Conservation (phyloP, 2,797 vertebrate genomes). For the Sparus aurata region DNA sequence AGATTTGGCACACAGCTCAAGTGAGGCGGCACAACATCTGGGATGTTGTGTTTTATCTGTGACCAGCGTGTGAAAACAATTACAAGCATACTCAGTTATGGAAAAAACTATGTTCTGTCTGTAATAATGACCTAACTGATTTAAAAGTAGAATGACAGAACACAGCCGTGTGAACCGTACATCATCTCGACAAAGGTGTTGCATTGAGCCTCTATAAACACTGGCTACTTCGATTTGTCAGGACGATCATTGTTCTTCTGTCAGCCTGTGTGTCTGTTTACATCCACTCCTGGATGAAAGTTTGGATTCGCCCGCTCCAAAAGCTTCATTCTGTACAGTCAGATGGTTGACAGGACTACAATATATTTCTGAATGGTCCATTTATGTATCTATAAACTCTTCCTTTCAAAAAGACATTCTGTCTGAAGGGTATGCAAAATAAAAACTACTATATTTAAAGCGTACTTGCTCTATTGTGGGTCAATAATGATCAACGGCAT, state of each 20-base stretch:
- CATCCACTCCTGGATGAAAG: neutral
- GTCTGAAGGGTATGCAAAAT: no score
- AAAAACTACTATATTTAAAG: no score
- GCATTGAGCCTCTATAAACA: slow-evolving; percentile 16
- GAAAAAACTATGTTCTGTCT: slow-evolving; percentile 7
- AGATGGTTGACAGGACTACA: no score
- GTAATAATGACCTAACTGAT: neutral
- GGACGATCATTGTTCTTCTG: slow-evolving; percentile 5
- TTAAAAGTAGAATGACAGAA: slow-evolving; percentile 3
- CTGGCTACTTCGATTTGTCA: neutral
- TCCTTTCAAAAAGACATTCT: no score
- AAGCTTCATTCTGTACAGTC: no score
- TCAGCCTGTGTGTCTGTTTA: slow-evolving; percentile 7
- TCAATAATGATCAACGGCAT: no score
- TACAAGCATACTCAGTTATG: neutral
- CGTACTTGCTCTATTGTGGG: no score
- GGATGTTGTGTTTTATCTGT: neutral
- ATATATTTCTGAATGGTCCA: no score
- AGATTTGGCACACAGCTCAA: slow-evolving; percentile 12
- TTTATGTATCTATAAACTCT: no score
- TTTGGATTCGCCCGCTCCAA: no score
- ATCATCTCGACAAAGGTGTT: slow-evolving; percentile 8
- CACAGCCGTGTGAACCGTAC: neutral
- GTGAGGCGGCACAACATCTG: slow-evolving; percentile 1
- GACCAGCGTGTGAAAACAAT: slow-evolving; percentile 20